Evolutionary conservation across 2,113 vertebrate species (phyloP).

Genomic region (Oplegnathus fasciatus): DNA sequence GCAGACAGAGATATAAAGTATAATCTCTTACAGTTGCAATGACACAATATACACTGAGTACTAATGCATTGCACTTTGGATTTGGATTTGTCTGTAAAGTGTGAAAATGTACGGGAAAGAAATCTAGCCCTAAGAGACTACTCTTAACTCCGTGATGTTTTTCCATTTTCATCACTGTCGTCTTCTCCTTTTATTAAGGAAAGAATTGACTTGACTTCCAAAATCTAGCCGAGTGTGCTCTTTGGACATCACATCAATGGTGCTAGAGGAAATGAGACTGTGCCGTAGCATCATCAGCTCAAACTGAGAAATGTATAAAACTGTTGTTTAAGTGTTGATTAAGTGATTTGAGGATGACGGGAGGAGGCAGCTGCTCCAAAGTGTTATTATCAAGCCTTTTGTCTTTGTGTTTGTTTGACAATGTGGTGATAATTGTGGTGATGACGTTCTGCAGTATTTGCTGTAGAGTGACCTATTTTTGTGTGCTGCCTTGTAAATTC

Average conservation of each 20-base stretch:
- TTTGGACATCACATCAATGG: not conserved
- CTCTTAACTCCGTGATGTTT: not conserved
- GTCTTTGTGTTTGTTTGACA: constrained; percentile 30
- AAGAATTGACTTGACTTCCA: constrained; percentile 1
- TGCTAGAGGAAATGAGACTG: not conserved
- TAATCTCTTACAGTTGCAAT: not conserved
- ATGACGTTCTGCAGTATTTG: constrained; percentile 23
- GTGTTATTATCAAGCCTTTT: constrained; percentile 29
- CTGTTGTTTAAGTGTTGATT: not conserved
- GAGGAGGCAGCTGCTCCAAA: constrained; percentile 25
- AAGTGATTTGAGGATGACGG: constrained; percentile 2
- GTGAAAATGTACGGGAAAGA: not conserved
- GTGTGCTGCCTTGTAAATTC: constrained; percentile 15
- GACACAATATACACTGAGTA: not conserved
- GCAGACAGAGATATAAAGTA: not conserved
- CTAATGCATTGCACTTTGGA: not conserved
- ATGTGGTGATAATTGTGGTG: constrained; percentile 17
- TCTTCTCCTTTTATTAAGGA: not conserved
- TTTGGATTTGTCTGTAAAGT: constrained; percentile 3
- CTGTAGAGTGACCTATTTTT: constrained; percentile 35
- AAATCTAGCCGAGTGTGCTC: not conserved
- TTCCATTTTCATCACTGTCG: not conserved
- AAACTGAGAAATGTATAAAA: not conserved
- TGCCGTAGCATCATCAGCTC: not conserved
- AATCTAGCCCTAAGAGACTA: not conserved